A percentile compares a stretch with the other conserved stretches of the same genome.
Evolutionary conservation across 37 sponge, comb jelly and placozoan species (phyloP).

Genomic region (Spongia lamella): DNA sequence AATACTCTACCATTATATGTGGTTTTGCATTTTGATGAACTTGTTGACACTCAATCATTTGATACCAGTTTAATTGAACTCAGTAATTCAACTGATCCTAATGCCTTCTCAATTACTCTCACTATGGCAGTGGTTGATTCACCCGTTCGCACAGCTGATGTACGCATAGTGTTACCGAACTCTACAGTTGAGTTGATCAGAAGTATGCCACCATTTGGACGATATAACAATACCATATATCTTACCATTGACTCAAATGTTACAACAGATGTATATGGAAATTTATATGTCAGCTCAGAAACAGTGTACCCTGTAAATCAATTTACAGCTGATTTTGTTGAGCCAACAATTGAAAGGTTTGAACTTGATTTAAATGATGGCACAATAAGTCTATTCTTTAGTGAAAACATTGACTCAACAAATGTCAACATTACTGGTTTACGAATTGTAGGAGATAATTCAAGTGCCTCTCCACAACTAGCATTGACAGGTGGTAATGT

Average conservation of each 20-base stretch:
- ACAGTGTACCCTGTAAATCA: slow-evolving; percentile 25
- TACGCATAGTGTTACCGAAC: slow-evolving; percentile 39
- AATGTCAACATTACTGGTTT: slow-evolving; percentile 53
- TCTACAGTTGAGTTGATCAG: slow-evolving; percentile 35
- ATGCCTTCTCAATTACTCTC: slow-evolving; percentile 18
- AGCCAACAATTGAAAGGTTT: slow-evolving; percentile 63
- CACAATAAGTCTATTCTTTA: slow-evolving; percentile 63
- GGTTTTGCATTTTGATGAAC: slow-evolving; percentile 79
- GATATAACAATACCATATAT: slow-evolving; percentile 43
- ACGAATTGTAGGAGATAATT: slow-evolving; percentile 24
- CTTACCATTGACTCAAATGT: slow-evolving; percentile 34
- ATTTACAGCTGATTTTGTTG: slow-evolving; percentile 72
- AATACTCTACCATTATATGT: slow-evolving; percentile 65
- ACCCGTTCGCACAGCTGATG: slow-evolving; percentile 6
- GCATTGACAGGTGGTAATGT: slow-evolving; percentile 33
- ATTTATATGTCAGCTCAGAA: slow-evolving; percentile 24
- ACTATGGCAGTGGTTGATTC: slow-evolving; percentile 14
- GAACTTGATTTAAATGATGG: slow-evolving; percentile 72
- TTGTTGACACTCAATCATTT: slow-evolving; percentile 44
- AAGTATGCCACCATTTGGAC: slow-evolving; percentile 57
- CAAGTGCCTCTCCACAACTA: slow-evolving; percentile 14
- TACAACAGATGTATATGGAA: slow-evolving; percentile 54
- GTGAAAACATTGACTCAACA: slow-evolving; percentile 52
- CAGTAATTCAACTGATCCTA: slow-evolving; percentile 4
- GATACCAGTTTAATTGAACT: slow-evolving; percentile 40